Percentiles rank a stretch among this genome's conserved stretches.
phyloP scores from a whole-genome alignment of 2,888 invertebrate genomes.

The Drosophila mettleri region DNA sequence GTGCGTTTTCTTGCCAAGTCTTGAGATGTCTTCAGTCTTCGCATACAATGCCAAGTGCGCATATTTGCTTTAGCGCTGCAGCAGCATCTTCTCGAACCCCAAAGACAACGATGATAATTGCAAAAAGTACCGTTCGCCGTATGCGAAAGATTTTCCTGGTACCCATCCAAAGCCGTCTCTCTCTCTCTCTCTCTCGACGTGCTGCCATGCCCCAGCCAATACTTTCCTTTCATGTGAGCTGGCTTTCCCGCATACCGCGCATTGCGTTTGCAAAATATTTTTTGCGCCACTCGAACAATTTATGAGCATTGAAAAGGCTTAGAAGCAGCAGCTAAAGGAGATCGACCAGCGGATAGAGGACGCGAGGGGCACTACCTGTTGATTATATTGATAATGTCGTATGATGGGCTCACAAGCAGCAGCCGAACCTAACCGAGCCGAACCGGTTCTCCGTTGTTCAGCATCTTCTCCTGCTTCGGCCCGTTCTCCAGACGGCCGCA shows the following conservation, averaged over 20 bases:
- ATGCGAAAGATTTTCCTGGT: constrained; percentile 70
- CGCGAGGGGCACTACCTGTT: constrained; percentile 61
- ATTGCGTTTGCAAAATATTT: constrained; percentile 79
- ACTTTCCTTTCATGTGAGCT: constrained; percentile 55
- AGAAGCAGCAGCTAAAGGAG: constrained; percentile 48
- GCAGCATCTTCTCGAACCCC: constrained; percentile 60
- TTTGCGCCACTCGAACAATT: constrained; percentile 68
- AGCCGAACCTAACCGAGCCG: not conserved
- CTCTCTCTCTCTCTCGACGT: not conserved
- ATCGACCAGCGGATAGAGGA: not conserved
- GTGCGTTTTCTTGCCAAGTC: constrained; percentile 73
- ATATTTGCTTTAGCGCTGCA: constrained; percentile 70
- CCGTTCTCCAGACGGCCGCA: constrained; percentile 15
- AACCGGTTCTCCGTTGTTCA: constrained; percentile 64
- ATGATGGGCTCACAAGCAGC: constrained; percentile 41
- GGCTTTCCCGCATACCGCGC: constrained; percentile 57
- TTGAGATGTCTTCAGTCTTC: constrained; percentile 39
- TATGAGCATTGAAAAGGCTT: constrained; percentile 81
- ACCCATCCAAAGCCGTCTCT: constrained; percentile 1
- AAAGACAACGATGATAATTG: constrained; percentile 76
- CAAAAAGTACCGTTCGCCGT: constrained; percentile 78
- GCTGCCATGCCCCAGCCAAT: constrained; percentile 38
- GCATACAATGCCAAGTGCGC: constrained; percentile 76
- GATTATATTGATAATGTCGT: constrained; percentile 79
- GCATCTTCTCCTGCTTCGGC: constrained; percentile 39